Base-by-base conservation (phyloP, 2,888 invertebrate genomes). In the Caenorhabditis doughertyi region DNA sequence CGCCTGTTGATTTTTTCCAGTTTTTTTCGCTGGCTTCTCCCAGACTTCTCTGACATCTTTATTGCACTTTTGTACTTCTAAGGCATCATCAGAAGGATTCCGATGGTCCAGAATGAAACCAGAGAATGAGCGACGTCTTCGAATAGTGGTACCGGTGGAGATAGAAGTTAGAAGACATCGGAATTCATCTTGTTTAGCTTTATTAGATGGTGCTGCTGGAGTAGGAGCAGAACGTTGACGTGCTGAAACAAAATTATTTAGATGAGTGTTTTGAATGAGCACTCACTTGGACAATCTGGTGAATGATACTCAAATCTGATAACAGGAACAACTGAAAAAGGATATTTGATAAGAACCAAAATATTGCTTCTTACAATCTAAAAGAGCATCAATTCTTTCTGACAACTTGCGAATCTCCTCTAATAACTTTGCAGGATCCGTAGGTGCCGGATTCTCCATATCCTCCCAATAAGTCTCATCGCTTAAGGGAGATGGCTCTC, bases 281-380 rank as follows among this genome's bases (percentile, higher is more conserved):
- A 35, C 80, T 35, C 29, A 81, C 74, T 77, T 0, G 81, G 81
- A 47, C 81, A 81, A 47, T 81, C 81, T 8, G 81, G 81, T 0
- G 81, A 81, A 29, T 81, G 81, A 39, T 81, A 81, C 29, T 76
- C 76, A 53, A 67, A 81, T 25, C 77, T 64, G 47, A 81, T 81
- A 35, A 81, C 53, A 0, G 76, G 76, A 25, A n/a, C 76, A 29
- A 77, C 81, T 81, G 62, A 44, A 81, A 70, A 62, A 58, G 11
- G 25, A 9, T 42, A 16, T 23, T 3, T 13, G 18, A 49, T 9
- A 23, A 51, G 23, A 9, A 9, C 27, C 23, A 25, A 27, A 53
- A 16, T 11, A 18, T 51, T 23, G 11, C 21, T 51, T 44, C 32
- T 70, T 56, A 81, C 81, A 70, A 60, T 81, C 35, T 25, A 65